Base-by-base conservation (phyloP, 2,113 vertebrate species). In the Martes martes region DNA sequence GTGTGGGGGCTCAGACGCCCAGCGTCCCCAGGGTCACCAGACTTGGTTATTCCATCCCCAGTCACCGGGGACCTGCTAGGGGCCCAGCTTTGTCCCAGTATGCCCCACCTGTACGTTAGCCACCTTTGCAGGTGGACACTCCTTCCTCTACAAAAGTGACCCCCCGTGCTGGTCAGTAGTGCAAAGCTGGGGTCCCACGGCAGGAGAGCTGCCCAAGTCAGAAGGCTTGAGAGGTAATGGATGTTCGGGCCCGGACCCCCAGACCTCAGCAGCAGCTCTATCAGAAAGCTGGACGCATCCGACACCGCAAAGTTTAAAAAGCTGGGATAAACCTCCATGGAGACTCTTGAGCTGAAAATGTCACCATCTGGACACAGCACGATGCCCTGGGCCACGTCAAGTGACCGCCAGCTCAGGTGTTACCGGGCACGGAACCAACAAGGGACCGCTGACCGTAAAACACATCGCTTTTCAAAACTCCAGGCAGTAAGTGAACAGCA, bases 341-440 rank as follows among this genome's bases (percentile, higher is more conserved):
- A 42, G 61, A 71, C n/a, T 6, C 24, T 52, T 50, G 28, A 50
- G 9, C 2, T 0, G 11, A 52, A 52, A 89, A 13, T 11, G 1
- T 2, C 26, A 4, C 42, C 3, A 5, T 65, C 8, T 13, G 26
- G 67, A 80, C 7, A 0, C 24, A 45, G 57, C 0, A 0, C 33
- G 45, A 67, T 23, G 71, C 31, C 69, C 57, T 31, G 9, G 63
- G 21, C 31, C 33, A 7, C 6, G 0, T 4, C 4, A 11, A 4
- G 15, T 21, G 47, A 21, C 33, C 21, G 8, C 16, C 3, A 1
- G 15, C 24, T 69, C 16, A 1, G 36, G 59, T 1, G n/a, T 16
- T 11, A 1, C 79, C 0, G 1, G 6, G 16, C 65, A 21, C 2
- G 1, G 36, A 69, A 24, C 36, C 59, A 13, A 1, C 71, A 19